These are phyloP conservation scores for Beaufortia kweichowensis DNA, from an alignment of 2,113 vertebrate genomes.

Conservation along the genomic window DNA sequence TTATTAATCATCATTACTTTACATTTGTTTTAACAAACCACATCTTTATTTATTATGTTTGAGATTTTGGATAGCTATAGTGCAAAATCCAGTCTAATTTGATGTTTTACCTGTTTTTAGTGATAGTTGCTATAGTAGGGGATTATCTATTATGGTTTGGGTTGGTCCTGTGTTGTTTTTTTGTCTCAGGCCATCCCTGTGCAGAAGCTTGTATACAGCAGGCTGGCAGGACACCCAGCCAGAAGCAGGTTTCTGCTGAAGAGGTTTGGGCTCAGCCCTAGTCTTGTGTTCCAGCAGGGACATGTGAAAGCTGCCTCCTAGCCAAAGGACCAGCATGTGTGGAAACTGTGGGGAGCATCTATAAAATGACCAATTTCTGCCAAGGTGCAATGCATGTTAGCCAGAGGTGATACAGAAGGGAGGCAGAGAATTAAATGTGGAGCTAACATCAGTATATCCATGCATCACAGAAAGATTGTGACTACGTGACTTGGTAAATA, in stretches of 20 bases:
- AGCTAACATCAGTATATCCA: background rate
- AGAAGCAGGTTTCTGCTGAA: conserved; percentile 42
- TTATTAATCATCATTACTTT: too few species aligned
- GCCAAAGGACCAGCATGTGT: conserved; percentile 26
- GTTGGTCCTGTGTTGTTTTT: too few species aligned
- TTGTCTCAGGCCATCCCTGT: background rate
- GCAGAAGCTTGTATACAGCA: conserved; percentile 29
- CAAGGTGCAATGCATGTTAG: conserved; percentile 20
- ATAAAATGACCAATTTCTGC: conserved; percentile 31
- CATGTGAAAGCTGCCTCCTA: conserved; percentile 41
- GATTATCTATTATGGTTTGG: too few species aligned
- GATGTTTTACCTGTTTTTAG: background rate
- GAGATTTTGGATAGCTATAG: too few species aligned
- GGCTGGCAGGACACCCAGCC: conserved; percentile 29
- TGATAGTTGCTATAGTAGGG: too few species aligned
- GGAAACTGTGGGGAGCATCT: conserved; percentile 36
- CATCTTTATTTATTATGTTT: too few species aligned
- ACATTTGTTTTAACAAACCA: too few species aligned
- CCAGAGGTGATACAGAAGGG: background rate
- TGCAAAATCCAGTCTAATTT: background rate
- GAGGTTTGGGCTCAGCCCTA: conserved; percentile 30
- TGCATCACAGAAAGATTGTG: background rate
- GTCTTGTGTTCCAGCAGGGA: conserved; percentile 41
- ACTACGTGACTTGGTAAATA: background rate
- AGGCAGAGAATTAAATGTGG: background rate